phyloP scores from a whole-genome alignment of 1,140 invertebrate genomes.

The Pentalonia nigronervosa region DNA sequence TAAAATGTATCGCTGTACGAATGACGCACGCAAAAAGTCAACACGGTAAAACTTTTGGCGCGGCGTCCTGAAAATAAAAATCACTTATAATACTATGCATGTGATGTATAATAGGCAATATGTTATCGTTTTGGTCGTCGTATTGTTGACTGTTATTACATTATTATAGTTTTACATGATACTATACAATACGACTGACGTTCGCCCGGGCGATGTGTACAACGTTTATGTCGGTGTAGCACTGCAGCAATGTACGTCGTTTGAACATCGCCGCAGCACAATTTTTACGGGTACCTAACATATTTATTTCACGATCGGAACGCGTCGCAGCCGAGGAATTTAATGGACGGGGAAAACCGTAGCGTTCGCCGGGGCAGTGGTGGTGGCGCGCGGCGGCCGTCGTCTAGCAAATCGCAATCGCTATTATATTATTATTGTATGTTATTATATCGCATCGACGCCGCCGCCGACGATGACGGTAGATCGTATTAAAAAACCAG shows the following conservation, averaged over 20 bases:
- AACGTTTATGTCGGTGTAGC: background rate
- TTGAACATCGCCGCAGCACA: background rate
- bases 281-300: background rate
- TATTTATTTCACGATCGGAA: background rate
- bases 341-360: conserved; percentile 49
- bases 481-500: conserved; percentile 17
- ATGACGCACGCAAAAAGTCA: background rate
- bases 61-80: background rate
- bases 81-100: background rate
- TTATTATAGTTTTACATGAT: too few relatives aligned
- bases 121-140: too few relatives aligned
- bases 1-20: too few relatives aligned
- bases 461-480: background rate
- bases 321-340: background rate
- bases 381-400: background rate
- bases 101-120: background rate
- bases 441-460: background rate
- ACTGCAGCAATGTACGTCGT: background rate
- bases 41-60: background rate
- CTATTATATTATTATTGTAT: background rate
- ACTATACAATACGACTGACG: background rate
- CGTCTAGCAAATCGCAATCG: conserved; percentile 35
- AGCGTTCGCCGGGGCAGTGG: background rate
- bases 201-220: background rate
- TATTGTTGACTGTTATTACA: too few relatives aligned